Evolutionary conservation across 1,140 invertebrate genomes (phyloP).

Genomic region (Eciton burchellii): DNA sequence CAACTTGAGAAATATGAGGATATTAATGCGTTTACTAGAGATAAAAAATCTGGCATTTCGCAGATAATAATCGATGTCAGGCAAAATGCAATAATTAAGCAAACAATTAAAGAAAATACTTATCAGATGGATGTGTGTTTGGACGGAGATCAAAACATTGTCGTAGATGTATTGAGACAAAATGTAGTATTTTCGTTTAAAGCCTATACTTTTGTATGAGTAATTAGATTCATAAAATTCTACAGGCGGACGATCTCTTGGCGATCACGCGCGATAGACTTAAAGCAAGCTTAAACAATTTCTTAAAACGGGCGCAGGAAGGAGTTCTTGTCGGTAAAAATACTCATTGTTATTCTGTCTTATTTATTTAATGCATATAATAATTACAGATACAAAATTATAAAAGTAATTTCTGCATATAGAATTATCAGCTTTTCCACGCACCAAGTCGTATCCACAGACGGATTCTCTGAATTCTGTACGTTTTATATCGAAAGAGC

Average conservation of each 20-base stretch:
- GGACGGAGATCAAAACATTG: slow-evolving; percentile 41
- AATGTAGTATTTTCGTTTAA: background rate
- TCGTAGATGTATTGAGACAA: slow-evolving; percentile 20
- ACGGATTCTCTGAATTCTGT: background rate
- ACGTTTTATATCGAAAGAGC: slow-evolving; percentile 8
- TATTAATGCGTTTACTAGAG: slow-evolving; percentile 9
- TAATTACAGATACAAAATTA: slow-evolving; percentile 45
- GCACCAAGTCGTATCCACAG: slow-evolving; percentile 52
- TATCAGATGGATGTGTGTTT: slow-evolving; percentile 76
- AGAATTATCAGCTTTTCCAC: slow-evolving; percentile 58
- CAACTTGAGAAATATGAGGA: slow-evolving; percentile 21
- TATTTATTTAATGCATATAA: slow-evolving; percentile 29
- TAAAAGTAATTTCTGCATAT: slow-evolving; percentile 39
- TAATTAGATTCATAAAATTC: slow-evolving; percentile 38
- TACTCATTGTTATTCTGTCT: background rate
- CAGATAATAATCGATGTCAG: slow-evolving; percentile 11
- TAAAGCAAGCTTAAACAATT: slow-evolving; percentile 72
- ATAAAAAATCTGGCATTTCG: slow-evolving; percentile 34
- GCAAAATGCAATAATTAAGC: slow-evolving; percentile 54
- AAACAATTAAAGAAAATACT: slow-evolving; percentile 74
- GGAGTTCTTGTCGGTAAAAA: slow-evolving; percentile 64
- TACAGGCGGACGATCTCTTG: slow-evolving; percentile 63
- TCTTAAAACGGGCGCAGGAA: slow-evolving; percentile 72
- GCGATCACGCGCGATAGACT: slow-evolving; percentile 63
- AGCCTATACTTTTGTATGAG: background rate